Base-by-base conservation (phyloP, 1,140 invertebrate genomes). In the Acromyrmex charruanus region DNA sequence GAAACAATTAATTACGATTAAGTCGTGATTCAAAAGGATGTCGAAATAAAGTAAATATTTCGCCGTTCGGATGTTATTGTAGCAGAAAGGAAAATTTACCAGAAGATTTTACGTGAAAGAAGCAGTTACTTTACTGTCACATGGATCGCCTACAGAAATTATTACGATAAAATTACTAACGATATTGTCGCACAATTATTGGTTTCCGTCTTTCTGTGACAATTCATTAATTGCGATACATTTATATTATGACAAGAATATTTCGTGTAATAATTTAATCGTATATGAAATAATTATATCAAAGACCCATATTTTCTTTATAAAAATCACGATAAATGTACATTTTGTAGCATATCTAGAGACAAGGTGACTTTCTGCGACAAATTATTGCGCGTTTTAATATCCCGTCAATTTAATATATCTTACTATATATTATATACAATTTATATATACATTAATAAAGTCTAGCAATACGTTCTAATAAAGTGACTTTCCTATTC, bases 321-420 rank as follows among this genome's bases (percentile, higher is more conserved):
- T 21, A 12, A 18, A 25, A 5, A 18, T 39, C 10, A 61, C 25
- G 35, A 82, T 72, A 58, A 53, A 51, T 49, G 53, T 21, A 31
- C 28, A 3, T 18, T 7, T 21, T 58, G 25, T 12, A 55, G 39
- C 16, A 3, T 4, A 21, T 28, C 12, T 39, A 63, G 53, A 77
- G 44, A 58, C 59, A 63, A 77, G 55, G 53, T 55, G 71, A 77
- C n/a, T 31, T 12, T 28, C 3, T 10, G 31, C 35, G 66, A 72
- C 18, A 31, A 35, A 25, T 61, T 72, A 59, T 35, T 25, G 49
- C n/a, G 31, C 77, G 80, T 90, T 92, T 92, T 92, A 92, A 91
- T 91, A 91, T 92, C 80, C 85, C 77, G 86, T 66, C 88, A 69
- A 91, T 92, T 90, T 92, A 90, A 89, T 87, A 88, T 77, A 59